These are phyloP conservation scores for Bombus waltoni DNA, from an alignment of 1,140 invertebrate genomes.

Conservation along the genomic window DNA sequence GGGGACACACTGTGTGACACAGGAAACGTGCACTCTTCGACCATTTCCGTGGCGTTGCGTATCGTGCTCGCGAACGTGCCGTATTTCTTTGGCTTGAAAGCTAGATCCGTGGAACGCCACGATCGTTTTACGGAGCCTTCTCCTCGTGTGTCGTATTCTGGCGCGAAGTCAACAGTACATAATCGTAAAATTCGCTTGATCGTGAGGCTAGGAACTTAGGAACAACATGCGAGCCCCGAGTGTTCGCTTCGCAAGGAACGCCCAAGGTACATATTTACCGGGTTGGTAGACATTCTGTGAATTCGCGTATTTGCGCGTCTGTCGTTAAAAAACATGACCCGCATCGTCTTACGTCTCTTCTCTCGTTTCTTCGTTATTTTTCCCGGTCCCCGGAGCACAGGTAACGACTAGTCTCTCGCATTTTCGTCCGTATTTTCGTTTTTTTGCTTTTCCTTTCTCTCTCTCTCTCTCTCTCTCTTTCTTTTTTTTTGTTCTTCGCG, in stretches of 20 bases:
- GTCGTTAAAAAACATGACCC: slow-evolving; percentile 17
- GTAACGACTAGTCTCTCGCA: slow-evolving; percentile 20
- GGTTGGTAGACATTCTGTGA: not conserved
- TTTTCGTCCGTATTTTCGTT: not conserved
- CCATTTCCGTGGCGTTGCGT: slow-evolving; percentile 44
- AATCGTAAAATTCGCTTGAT: slow-evolving; percentile 26
- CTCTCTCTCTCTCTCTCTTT: not conserved
- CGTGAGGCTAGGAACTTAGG: not conserved
- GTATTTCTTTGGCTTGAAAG: slow-evolving; percentile 29
- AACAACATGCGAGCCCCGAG: not conserved
- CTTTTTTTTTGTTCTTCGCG: not conserved
- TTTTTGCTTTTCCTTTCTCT: not conserved
- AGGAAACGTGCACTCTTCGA: slow-evolving; percentile 47
- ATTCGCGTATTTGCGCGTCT: not conserved
- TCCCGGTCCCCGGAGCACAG: not conserved
- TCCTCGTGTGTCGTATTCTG: slow-evolving; percentile 22
- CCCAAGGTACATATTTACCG: not conserved
- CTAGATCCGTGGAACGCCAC: slow-evolving; percentile 14
- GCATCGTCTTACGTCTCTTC: not conserved
- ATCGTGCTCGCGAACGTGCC: slow-evolving; percentile 28
- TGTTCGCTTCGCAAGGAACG: not conserved
- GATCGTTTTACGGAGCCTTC: not conserved
- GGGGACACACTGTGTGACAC: slow-evolving; percentile 28
- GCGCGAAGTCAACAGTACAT: slow-evolving; percentile 13
- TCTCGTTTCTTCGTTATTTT: slow-evolving; percentile 20